These are phyloP conservation scores for Sialia sialis DNA, from an alignment of 2,113 vertebrate species.

Conservation along the genomic window DNA sequence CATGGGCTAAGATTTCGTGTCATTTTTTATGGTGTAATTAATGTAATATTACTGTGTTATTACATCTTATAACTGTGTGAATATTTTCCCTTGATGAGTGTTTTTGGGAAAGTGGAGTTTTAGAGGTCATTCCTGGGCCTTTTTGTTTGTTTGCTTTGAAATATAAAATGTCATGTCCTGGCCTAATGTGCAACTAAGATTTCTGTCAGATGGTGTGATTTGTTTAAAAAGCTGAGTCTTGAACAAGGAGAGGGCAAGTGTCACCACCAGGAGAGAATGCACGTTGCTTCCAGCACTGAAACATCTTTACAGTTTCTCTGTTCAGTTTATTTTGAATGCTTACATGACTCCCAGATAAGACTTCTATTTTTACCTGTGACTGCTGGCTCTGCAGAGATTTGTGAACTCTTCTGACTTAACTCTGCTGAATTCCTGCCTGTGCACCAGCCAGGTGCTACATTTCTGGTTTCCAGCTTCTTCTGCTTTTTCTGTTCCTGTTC, in stretches of 20 bases:
- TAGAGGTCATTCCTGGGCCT: neutral
- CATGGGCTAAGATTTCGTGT: neutral
- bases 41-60: neutral
- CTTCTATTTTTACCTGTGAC: neutral
- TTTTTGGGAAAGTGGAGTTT: neutral
- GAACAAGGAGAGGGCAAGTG: neutral
- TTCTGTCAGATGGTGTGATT: neutral
- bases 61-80: neutral
- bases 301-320: neutral
- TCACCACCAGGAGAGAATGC: neutral
- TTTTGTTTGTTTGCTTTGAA: neutral
- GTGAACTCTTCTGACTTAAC: neutral
- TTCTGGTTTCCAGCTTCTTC: slow-evolving; percentile 2
- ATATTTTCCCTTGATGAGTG: neutral
- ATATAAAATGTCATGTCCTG: neutral
- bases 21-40: neutral
- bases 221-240: neutral
- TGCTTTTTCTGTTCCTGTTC: slow-evolving; percentile 14
- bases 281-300: neutral
- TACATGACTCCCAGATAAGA: neutral
- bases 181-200: neutral
- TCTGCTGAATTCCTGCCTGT: neutral
- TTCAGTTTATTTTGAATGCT: neutral
- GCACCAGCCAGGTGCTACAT: slow-evolving; percentile 33
- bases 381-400: neutral